Conservation (phyloP, 2,113 vertebrate species). For the Hystrix brachyura region DNA sequence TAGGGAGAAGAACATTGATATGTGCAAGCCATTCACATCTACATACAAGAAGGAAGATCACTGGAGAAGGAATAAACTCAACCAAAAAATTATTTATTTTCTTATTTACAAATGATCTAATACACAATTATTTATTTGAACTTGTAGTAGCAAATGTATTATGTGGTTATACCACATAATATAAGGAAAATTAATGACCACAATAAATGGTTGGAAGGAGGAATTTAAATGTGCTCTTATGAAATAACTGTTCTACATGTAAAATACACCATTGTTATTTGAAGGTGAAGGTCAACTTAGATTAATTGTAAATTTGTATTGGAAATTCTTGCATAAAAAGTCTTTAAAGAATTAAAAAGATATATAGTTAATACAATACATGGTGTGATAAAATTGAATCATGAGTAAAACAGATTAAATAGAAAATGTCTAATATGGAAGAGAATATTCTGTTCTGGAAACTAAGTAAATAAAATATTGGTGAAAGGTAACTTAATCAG, state of each 20-base stretch:
- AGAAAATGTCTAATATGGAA: neutral
- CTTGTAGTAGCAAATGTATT: neutral
- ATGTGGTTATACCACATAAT: neutral
- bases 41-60: neutral
- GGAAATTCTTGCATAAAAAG: neutral
- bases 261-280: neutral
- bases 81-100: neutral
- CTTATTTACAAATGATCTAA: neutral
- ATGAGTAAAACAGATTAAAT: neutral
- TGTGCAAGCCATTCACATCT: neutral
- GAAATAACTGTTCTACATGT: neutral
- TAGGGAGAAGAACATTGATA: neutral
- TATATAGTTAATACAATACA: neutral
- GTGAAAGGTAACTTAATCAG: neutral
- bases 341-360: neutral
- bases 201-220: neutral
- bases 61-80: neutral
- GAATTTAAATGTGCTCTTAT: neutral
- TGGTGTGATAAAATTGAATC: neutral
- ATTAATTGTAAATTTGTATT: neutral
- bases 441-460: neutral
- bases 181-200: neutral
- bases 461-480: neutral
- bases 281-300: neutral
- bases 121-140: neutral